Evolutionary conservation across 2,888 invertebrate genomes (phyloP), one percentile per base, ranked within the genome.

Genomic region (Napeogenes sylphis): DNA sequence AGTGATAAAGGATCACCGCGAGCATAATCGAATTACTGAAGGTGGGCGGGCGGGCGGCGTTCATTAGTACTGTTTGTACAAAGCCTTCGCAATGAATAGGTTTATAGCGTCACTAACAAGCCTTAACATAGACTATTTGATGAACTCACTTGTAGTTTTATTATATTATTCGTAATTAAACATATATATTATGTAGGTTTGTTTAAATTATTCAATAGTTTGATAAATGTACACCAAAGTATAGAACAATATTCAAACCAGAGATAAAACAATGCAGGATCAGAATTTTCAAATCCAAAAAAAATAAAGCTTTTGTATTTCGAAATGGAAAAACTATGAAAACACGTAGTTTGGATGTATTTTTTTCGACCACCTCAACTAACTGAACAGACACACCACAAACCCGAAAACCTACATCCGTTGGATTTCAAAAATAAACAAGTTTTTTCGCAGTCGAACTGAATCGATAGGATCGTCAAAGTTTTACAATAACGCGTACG

Each of bases 401-500:
- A 86, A 85, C 87, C 86, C 81, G 78, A 87, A 88, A 88, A 87
- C 87, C 87, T 87, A 87, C 86, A 87, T 85, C 80, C 79, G 80
- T 79, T 75, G 76, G 78, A 84, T 83, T 84, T 81, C 73, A 77
- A 85, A 87, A 88, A 88, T 79, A 86, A 86, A 87, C 81, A 81
- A 84, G 77, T 73, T 72, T 71, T 73, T 80, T 78, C 71, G 78
- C 79, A 80, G 76, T 75, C 76, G 81, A 77, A 77, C 79, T 79
- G 77, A 87, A 88, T 88, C 89, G 86, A 90, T 88, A 85, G 74
- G 78, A 73, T 80, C 82, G 86, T 85, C 86, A 83, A 89, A 89
- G 84, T 89, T 88, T 88, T 86, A 83, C 83, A 81, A 85, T 85
- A 79, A 78, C 67, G 71, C 74, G 66, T 47, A 47, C 51, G 30